Percentiles rank a stretch among this genome's conserved stretches.
These are phyloP conservation scores for Drosophila ochracea DNA, from an alignment of 2,888 invertebrate species.

Conservation along the genomic window DNA sequence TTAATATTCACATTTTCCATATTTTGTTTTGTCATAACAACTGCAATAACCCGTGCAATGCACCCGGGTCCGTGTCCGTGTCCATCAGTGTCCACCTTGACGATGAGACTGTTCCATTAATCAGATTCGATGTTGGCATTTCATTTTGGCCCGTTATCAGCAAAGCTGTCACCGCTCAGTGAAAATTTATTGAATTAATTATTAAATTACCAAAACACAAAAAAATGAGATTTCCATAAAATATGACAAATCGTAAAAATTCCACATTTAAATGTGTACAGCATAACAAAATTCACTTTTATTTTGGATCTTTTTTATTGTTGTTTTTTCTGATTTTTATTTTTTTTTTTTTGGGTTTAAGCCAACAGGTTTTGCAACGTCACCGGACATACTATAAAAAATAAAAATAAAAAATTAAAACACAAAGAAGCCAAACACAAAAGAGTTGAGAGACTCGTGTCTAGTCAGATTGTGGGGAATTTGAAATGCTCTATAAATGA, in stretches of 20 bases:
- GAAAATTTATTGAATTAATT: slow-evolving; percentile 73
- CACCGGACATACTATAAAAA: slow-evolving; percentile 37
- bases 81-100: slow-evolving; percentile 58
- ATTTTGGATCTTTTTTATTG: not conserved
- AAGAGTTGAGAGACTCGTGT: slow-evolving; percentile 29
- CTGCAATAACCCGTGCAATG: slow-evolving; percentile 52
- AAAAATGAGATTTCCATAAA: slow-evolving; percentile 17
- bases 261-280: slow-evolving; percentile 29
- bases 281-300: slow-evolving; percentile 10
- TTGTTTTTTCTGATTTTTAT: not conserved
- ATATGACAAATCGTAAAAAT: slow-evolving; percentile 28
- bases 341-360: slow-evolving; percentile 28
- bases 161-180: slow-evolving; percentile 66
- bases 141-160: slow-evolving; percentile 61
- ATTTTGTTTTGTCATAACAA: slow-evolving; percentile 49
- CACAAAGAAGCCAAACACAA: slow-evolving; percentile 56
- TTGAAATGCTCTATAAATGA: slow-evolving; percentile 45
- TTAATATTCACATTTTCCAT: slow-evolving; percentile 56
- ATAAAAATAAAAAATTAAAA: slow-evolving; percentile 25
- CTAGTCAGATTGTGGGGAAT: slow-evolving; percentile 15
- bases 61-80: slow-evolving; percentile 52
- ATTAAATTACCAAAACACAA: slow-evolving; percentile 51
- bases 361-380: slow-evolving; percentile 63
- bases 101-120: slow-evolving; percentile 64
- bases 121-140: slow-evolving; percentile 61